Percentiles rank a stretch among this genome's conserved stretches.
These are phyloP conservation scores for Syngnathus rostellatus DNA, from an alignment of 2,797 vertebrate species.

Conservation along the genomic window DNA sequence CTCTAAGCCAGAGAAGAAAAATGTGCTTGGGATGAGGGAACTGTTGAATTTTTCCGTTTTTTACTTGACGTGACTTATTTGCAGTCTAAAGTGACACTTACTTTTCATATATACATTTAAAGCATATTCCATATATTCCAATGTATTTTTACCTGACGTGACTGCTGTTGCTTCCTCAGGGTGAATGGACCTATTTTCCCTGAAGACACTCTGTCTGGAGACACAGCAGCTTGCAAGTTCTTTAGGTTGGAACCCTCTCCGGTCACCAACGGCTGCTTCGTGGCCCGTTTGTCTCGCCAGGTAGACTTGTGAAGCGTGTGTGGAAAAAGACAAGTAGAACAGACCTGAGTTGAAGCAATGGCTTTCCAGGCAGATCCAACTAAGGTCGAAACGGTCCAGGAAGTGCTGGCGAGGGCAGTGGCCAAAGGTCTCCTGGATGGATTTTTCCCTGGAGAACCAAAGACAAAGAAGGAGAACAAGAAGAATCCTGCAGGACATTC, in stretches of 20 bases:
- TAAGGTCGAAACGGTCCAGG: constrained; percentile 69
- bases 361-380: constrained; percentile 68
- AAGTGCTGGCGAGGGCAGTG: constrained; percentile 77
- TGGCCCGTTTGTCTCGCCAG: constrained; percentile 81
- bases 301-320: constrained; percentile 11
- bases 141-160: not conserved
- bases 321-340: too few relatives aligned
- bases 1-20: not conserved
- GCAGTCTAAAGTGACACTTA: not conserved
- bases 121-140: not conserved
- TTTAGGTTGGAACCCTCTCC: constrained; percentile 75
- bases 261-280: constrained; percentile 81
- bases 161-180: constrained; percentile 35
- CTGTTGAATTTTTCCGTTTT: not conserved
- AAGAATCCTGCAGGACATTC: constrained; percentile 23
- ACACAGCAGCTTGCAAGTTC: constrained; percentile 51
- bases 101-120: not conserved
- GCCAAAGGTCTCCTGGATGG: constrained; percentile 76
- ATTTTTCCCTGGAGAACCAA: constrained; percentile 57
- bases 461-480: constrained; percentile 54
- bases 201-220: constrained; percentile 14
- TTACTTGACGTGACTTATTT: not conserved
- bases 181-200: constrained; percentile 55
- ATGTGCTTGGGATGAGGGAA: not conserved
- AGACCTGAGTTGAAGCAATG: not conserved